Base-by-base conservation (phyloP, 2,797 vertebrate genomes). In the Graptemys geographica region DNA sequence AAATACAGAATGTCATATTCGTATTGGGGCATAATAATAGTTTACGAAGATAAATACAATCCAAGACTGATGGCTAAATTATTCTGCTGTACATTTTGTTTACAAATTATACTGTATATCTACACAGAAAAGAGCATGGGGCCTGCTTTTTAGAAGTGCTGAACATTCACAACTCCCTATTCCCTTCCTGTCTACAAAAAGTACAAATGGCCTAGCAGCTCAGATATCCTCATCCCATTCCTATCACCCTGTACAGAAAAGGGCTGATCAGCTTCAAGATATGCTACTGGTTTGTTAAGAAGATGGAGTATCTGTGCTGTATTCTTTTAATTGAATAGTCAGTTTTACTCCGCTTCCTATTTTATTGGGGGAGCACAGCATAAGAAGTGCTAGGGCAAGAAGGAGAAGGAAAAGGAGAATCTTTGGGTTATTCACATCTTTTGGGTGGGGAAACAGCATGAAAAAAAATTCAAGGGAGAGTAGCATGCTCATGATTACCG, bases 21-120 rank as follows among this genome's bases (percentile, higher is more conserved):
- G 94, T 95, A 93, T 91, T 95, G 96, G 96, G 96, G 95, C 95
- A 96, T 94, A 94, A 96, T 91, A 96, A 96, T 95, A 94, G 93
- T 85, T 81, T 86, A 95, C 96, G 95, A 97, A 90, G 86, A 91
- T 94, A 96, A 97, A 90, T 97, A 95, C 92, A 93, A 88, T 79
- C 95, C 96, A 56, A 95, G 83, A 96, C 92, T 91, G 89, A 93
- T 97, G 93, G 93, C 81, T 96, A 83, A 95, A 95, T 93, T 84
- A 95, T 96, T 96, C 90, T 90, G 91, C 90, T 90, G 95, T 95
- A 96, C 94, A 93, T 96, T 95, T 95, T 93, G 94, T 91, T 69
- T 86, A 92, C 55, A 96, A 95, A 47, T 90, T 95, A 94, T 41
- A 51, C 51, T 51, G 51, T 51, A 76, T 62, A 79, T 89, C 28